Conservation (phyloP, 2,113 vertebrate genomes). For the Trichechus manatus region DNA sequence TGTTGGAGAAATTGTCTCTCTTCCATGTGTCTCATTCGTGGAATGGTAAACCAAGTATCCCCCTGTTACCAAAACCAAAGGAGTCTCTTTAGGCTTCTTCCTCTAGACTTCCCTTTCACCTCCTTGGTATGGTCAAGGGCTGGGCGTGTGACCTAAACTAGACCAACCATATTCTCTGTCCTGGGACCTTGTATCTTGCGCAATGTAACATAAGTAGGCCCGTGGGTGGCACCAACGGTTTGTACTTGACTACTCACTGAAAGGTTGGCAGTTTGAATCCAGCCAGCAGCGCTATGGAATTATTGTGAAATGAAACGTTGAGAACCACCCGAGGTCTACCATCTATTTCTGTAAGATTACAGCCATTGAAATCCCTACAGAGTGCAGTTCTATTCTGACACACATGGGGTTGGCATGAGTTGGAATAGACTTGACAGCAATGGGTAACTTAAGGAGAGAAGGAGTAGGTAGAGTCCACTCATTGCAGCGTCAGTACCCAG, state of each 20-base stretch:
- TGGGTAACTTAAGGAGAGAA: neutral
- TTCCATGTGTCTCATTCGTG: neutral
- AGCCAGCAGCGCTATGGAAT: too few species aligned
- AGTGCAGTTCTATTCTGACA: too few species aligned
- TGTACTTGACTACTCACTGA: too few species aligned
- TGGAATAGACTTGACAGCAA: too few species aligned
- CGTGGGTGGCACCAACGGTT: too few species aligned
- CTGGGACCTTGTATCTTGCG: neutral
- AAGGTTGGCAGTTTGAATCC: too few species aligned
- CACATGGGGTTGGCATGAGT: too few species aligned
- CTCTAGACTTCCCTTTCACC: neutral
- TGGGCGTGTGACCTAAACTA: neutral
- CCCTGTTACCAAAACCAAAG: neutral
- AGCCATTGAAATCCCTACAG: too few species aligned
- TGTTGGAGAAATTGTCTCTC: neutral
- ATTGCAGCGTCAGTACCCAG: neutral
- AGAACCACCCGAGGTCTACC: too few species aligned
- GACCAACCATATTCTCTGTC: neutral
- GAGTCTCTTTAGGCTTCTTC: neutral
- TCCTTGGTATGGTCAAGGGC: neutral
- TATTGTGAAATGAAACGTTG: too few species aligned
- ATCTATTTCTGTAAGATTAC: too few species aligned
- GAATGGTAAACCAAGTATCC: neutral
- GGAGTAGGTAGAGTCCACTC: neutral
- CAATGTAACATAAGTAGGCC: neutral